Evolutionary conservation across 2,797 vertebrate genomes (phyloP), one percentile per base, ranked within the genome.

Genomic region (Sebastes variabilis): DNA sequence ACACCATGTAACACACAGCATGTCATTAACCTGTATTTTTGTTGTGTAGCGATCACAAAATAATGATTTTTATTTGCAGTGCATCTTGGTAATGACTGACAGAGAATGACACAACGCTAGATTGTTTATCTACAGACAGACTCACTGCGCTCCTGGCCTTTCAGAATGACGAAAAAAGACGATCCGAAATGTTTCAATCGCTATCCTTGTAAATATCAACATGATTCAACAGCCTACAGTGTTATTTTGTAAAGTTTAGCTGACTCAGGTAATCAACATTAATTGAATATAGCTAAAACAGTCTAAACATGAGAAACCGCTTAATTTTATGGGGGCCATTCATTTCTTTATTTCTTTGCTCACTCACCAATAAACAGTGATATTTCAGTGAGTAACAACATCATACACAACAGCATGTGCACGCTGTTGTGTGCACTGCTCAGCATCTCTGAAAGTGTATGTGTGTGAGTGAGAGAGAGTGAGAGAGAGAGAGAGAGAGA

Each of bases 391-490:
- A 65, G 54, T 38, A 25, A 30, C 7, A 71, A 20, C 10, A 34
- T 55, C 34, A 65, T 38, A 42, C 34, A 38, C 22, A 22, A 32
- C 2, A 52, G 30, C 59, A 60, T 61, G 18, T 36, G n/a, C 38
- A 30, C 8, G 1, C 9, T n/a, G 14, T 24, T 46, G 18, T 73
- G 20, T 66, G 16, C 67, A 56, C 16, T 25, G 18, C 24, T 80
- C 74, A 27, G 79, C 75, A 32, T 65, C 64, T 73, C 36, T 6
- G 12, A 24, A 56, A 22, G 49, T 32, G 27, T 69, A 30, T 38
- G 49, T 8, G 25, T 60, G 59, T 0, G 27, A 4, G 25, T 2
- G 55, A 14, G 22, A 5, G 10, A 24, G n/a, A 1, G 32, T 6
- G 11, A 18, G 22, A 3, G 12, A 25, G 22, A 1, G 32, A 11